These are phyloP conservation scores for Sesia bembeciformis DNA, from an alignment of 2,888 invertebrate genomes.

Conservation along the genomic window DNA sequence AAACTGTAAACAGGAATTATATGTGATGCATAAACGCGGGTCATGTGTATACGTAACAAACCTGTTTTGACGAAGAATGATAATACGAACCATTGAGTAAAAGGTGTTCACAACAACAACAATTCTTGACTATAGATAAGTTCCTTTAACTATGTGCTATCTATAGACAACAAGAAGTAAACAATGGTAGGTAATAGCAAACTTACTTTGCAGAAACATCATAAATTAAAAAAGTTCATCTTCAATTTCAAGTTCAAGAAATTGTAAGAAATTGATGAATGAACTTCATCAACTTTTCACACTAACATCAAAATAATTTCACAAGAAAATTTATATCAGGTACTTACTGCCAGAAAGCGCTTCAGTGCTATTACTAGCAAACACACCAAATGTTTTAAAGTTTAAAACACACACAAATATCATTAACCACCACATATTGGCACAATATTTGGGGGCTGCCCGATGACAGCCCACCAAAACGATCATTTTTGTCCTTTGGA, in stretches of 20 bases:
- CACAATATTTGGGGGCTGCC: conserved; percentile 70
- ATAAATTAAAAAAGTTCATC: background rate
- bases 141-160: no score
- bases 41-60: conserved; percentile 30
- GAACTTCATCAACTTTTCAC: background rate
- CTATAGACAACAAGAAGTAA: no score
- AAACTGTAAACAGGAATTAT: conserved; percentile 9
- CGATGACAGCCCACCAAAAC: conserved; percentile 69
- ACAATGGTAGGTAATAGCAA: conserved; percentile 11
- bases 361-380: conserved; percentile 46
- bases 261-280: background rate
- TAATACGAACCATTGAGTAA: conserved; percentile 18
- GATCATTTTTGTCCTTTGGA: conserved; percentile 55
- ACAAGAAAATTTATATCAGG: conserved; percentile 6
- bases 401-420: conserved; percentile 56
- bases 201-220: conserved; percentile 2
- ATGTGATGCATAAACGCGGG: conserved; percentile 5
- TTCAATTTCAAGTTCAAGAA: background rate
- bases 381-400: conserved; percentile 51
- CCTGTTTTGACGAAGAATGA: conserved; percentile 29
- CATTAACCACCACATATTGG: conserved; percentile 70
- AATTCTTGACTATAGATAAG: no score
- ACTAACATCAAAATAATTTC: background rate
- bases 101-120: conserved; percentile 24
- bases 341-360: conserved; percentile 51